Conservation (phyloP, 2,888 invertebrate species). For the Pseudanteris insignis region DNA sequence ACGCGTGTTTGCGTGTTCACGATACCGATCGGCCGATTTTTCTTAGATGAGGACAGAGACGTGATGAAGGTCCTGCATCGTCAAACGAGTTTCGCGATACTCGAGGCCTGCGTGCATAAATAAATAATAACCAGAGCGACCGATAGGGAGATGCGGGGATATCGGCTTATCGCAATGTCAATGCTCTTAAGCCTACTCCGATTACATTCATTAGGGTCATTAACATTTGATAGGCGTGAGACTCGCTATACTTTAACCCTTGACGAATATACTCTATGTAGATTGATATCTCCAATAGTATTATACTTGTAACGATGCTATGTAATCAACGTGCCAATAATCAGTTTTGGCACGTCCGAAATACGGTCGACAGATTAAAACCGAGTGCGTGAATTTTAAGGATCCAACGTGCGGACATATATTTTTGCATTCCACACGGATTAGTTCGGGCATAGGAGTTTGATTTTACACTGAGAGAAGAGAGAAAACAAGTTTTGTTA, state of each 20-base stretch:
- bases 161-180: constrained; percentile 60
- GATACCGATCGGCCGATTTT: constrained; percentile 42
- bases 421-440: too few relatives aligned
- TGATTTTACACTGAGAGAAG: too few relatives aligned
- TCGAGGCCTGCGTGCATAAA: constrained; percentile 57
- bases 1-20: constrained; percentile 38
- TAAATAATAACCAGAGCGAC: constrained; percentile 60
- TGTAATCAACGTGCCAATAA: too few relatives aligned
- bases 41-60: constrained; percentile 49
- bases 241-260: constrained; percentile 44
- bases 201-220: constrained; percentile 61
- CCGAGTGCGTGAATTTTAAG: too few relatives aligned
- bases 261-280: constrained; percentile 19
- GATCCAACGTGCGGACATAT: too few relatives aligned
- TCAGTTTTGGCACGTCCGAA: too few relatives aligned
- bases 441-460: too few relatives aligned
- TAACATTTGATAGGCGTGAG: constrained; percentile 59
- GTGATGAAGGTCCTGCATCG: constrained; percentile 50
- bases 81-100: constrained; percentile 57
- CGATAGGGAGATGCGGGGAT: constrained; percentile 53
- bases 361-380: too few relatives aligned
- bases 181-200: constrained; percentile 54
- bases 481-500: too few relatives aligned
- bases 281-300: constrained; percentile 25
- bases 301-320: too few relatives aligned